These are phyloP conservation scores for Sebastes oblongus DNA, from an alignment of 2,797 vertebrate species.

Conservation along the genomic window DNA sequence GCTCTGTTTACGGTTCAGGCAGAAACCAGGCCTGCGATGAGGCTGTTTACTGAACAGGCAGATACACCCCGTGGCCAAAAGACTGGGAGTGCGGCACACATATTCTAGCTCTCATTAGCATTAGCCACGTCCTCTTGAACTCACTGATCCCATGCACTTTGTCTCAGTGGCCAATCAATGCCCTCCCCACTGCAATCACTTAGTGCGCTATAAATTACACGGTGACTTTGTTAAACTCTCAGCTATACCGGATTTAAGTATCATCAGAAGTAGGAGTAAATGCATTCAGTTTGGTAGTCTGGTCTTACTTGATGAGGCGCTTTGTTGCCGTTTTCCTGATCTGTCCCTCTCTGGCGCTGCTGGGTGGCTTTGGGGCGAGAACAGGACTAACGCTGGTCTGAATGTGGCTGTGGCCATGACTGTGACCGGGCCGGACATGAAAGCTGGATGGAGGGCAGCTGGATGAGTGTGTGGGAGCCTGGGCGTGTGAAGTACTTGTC, in stretches of 20 bases:
- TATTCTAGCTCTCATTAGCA: constrained; percentile 70
- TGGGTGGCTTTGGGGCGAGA: constrained; percentile 80
- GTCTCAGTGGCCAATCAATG: constrained; percentile 29
- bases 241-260: background rate
- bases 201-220: constrained; percentile 2
- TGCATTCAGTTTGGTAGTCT: background rate
- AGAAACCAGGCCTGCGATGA: constrained; percentile 79
- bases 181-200: constrained; percentile 14
- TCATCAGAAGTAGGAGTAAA: constrained; percentile 5
- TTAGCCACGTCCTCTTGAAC: constrained; percentile 63
- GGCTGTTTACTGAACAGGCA: constrained; percentile 74
- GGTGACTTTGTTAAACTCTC: constrained; percentile 3
- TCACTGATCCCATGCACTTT: constrained; percentile 40
- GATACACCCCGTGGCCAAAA: constrained; percentile 74
- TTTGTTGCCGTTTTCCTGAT: constrained; percentile 84
- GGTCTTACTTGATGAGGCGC: constrained; percentile 88
- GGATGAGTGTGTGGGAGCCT: constrained; percentile 63
- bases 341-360: constrained; percentile 77
- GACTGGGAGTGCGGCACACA: constrained; percentile 62
- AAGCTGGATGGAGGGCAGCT: constrained; percentile 69
- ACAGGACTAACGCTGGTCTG: constrained; percentile 63
- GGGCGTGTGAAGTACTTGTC: constrained; percentile 60
- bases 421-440: constrained; percentile 67
- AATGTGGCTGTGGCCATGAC: constrained; percentile 79
- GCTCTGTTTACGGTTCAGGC: constrained; percentile 79